Evolutionary conservation across 2,797 vertebrate genomes (phyloP).

Genomic region (Centropyge bicolor): DNA sequence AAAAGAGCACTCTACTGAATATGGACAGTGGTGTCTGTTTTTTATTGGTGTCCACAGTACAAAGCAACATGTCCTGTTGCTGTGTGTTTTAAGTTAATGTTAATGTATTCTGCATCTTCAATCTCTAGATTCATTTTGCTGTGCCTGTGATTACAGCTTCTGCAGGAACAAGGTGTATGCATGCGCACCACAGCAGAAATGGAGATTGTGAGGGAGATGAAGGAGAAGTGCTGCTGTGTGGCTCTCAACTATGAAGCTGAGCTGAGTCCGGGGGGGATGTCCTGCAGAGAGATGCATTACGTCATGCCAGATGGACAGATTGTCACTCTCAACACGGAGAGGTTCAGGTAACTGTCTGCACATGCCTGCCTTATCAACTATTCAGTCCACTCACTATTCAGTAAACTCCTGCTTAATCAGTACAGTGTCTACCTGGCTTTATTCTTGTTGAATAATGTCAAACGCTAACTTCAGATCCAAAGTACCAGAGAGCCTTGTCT

Average conservation of each 20-base stretch:
- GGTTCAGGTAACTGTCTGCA: conserved; percentile 81
- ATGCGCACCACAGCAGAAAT: conserved; percentile 84
- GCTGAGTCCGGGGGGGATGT: conserved; percentile 42
- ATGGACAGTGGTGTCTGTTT: neutral
- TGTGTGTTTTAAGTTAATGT: neutral
- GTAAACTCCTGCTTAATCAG: neutral
- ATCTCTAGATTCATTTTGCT: too few species aligned
- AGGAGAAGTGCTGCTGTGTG: conserved; percentile 85
- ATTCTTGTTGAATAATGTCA: neutral
- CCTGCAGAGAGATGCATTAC: conserved; percentile 72
- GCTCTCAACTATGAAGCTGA: conserved; percentile 77
- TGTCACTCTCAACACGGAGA: conserved; percentile 73
- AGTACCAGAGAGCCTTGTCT: neutral
- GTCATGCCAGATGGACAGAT: conserved; percentile 84
- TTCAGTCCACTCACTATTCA: neutral
- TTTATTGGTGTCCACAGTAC: neutral
- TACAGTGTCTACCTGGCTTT: neutral
- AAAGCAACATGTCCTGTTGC: neutral
- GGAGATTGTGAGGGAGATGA: conserved; percentile 87
- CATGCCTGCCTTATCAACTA: neutral
- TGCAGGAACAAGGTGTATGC: conserved; percentile 84
- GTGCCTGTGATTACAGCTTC: conserved; percentile 68
- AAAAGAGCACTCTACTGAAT: too few species aligned
- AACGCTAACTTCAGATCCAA: neutral
- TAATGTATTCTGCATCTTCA: too few species aligned